Conservation (phyloP, 2,113 vertebrate genomes). For the Coregonus clupeaformis region DNA sequence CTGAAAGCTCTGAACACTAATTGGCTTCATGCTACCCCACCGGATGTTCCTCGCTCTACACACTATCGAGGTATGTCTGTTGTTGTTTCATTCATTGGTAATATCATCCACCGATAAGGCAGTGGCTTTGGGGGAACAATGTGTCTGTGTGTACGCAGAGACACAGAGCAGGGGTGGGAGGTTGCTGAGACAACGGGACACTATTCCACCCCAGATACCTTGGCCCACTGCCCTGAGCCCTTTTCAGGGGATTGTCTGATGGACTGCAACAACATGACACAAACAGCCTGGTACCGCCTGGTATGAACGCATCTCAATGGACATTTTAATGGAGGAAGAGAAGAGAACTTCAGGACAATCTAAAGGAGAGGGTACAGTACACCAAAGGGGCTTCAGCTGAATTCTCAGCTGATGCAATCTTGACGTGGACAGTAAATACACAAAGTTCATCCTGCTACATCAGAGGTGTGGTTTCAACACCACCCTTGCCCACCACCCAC, state of each 20-base stretch:
- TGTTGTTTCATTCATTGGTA: not conserved
- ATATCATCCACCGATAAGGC: conserved; percentile 20
- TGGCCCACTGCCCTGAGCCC: conserved; percentile 10
- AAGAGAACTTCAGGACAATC: not conserved
- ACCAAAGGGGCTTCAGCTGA: not conserved
- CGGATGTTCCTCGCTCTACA: not conserved
- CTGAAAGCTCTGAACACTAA: not conserved
- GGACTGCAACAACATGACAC: not conserved
- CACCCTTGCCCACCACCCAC: not conserved
- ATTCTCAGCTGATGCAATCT: not conserved
- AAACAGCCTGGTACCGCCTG: not conserved
- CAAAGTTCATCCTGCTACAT: no score
- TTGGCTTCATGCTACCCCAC: not conserved
- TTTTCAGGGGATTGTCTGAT: not conserved
- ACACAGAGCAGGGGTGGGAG: conserved; percentile 13
- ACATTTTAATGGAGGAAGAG: not conserved
- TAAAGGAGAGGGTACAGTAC: not conserved
- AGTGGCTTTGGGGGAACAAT: conserved; percentile 20
- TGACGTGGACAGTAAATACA: not conserved
- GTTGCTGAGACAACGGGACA: conserved; percentile 6
- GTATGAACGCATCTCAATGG: not conserved
- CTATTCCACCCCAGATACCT: conserved; percentile 15
- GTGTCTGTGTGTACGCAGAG: conserved; percentile 16
- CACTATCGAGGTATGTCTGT: not conserved
- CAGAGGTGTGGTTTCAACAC: not conserved